Percentiles rank a stretch among this genome's conserved stretches.
These are phyloP conservation scores for Eupithecia insigniata DNA, from an alignment of 2,888 invertebrate species.

Conservation along the genomic window DNA sequence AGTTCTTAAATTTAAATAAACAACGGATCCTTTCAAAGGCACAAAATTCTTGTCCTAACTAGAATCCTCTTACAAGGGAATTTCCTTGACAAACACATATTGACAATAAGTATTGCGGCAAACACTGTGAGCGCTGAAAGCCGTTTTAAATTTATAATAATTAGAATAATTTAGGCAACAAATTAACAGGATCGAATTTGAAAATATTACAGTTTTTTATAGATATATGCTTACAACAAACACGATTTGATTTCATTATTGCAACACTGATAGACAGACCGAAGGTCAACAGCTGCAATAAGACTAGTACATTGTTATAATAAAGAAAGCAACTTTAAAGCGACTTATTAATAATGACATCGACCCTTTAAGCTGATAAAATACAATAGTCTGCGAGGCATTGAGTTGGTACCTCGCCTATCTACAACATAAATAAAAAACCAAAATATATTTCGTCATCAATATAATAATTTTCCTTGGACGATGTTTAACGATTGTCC, in stretches of 20 bases:
- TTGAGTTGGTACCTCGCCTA: not conserved
- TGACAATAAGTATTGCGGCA: slow-evolving; percentile 40
- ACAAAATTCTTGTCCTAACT: not conserved
- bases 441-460: not conserved
- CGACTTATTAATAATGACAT: no score
- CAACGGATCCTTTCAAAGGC: not conserved
- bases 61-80: not conserved
- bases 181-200: slow-evolving; percentile 15
- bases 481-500: not conserved
- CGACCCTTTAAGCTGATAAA: no score
- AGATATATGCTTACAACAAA: no score
- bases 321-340: not conserved
- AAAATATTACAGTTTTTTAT: no score
- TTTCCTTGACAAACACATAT: slow-evolving; percentile 32
- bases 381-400: not conserved
- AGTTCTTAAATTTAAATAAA: not conserved
- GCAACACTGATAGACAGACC: no score
- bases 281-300: no score
- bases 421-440: no score
- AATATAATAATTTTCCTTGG: not conserved
- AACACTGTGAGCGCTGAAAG: slow-evolving; percentile 37
- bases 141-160: slow-evolving; percentile 48
- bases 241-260: no score
- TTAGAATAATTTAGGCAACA: slow-evolving; percentile 42
- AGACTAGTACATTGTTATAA: not conserved